Conservation (phyloP, 2,888 invertebrate species). For the Xestia sexstrigata region DNA sequence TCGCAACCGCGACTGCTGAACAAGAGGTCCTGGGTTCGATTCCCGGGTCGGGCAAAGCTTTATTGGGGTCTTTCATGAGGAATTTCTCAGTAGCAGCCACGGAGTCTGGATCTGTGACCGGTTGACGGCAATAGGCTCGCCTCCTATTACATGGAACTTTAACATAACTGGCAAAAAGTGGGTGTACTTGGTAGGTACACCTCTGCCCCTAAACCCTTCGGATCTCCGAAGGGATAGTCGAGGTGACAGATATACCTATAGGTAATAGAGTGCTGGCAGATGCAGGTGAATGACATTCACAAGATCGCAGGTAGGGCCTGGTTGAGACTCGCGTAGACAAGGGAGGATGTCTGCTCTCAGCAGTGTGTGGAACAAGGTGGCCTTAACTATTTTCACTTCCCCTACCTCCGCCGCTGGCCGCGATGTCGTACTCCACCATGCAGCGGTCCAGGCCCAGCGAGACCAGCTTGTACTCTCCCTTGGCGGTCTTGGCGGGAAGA, state of each 20-base stretch:
- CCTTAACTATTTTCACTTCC: neutral
- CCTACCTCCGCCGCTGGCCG: slow-evolving; percentile 76
- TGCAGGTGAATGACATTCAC: neutral
- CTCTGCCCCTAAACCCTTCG: neutral
- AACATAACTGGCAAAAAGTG: neutral
- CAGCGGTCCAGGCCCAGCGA: slow-evolving; percentile 91
- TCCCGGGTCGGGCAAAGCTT: neutral
- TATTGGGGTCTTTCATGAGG: neutral
- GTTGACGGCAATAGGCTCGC: neutral
- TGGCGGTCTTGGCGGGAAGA: slow-evolving; percentile 78
- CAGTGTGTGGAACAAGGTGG: neutral
- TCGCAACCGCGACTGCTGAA: neutral
- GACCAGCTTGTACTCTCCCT: slow-evolving; percentile 86
- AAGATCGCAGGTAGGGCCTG: neutral
- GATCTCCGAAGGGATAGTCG: too few species aligned
- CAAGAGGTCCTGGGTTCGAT: neutral
- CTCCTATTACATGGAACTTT: neutral
- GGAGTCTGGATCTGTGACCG: neutral
- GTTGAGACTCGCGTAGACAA: neutral
- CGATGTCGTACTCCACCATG: slow-evolving; percentile 91
- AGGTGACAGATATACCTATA: too few species aligned
- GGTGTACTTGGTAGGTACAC: neutral
- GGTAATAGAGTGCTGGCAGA: neutral
- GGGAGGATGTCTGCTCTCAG: neutral
- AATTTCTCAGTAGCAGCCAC: neutral